A percentile compares a stretch with the other conserved stretches of the same genome.
These are phyloP conservation scores for Melanostigma gelatinosum DNA, from an alignment of 2,113 vertebrate species.

Conservation along the genomic window DNA sequence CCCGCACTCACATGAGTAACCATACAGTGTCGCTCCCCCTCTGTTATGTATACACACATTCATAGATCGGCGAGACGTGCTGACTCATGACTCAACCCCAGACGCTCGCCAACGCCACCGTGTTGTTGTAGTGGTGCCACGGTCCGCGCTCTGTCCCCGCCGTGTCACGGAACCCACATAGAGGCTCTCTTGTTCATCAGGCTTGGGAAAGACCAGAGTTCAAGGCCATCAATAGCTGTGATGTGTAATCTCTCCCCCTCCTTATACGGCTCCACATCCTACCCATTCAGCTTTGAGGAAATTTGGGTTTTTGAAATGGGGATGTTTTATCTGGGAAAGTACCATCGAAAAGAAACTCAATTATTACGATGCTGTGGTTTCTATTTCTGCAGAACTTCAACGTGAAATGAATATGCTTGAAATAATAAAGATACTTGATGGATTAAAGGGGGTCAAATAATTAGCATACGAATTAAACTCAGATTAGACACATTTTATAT, in stretches of 20 bases:
- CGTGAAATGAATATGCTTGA: not conserved
- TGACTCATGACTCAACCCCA: conserved; percentile 77
- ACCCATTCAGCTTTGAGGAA: conserved; percentile 72
- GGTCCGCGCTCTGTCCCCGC: conserved; percentile 64
- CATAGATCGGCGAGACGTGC: conserved; percentile 73
- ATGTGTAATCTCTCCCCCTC: conserved; percentile 73
- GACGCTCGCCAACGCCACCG: conserved; percentile 61
- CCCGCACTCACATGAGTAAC: conserved; percentile 59
- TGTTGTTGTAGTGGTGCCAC: conserved; percentile 77
- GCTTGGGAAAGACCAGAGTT: conserved; percentile 81
- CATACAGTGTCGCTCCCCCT: conserved; percentile 37
- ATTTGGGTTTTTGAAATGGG: conserved; percentile 50
- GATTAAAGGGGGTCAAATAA: not conserved
- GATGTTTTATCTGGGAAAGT: conserved; percentile 71
- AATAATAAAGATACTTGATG: not conserved
- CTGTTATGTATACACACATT: conserved; percentile 76
- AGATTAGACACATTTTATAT: not conserved
- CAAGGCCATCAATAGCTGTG: conserved; percentile 78
- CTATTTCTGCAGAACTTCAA: conserved; percentile 6
- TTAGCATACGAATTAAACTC: not conserved
- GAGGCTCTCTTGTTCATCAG: conserved; percentile 74
- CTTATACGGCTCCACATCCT: conserved; percentile 54
- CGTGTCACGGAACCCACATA: conserved; percentile 75
- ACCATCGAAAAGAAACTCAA: conserved; percentile 47
- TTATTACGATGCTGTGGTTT: conserved; percentile 7